Conservation (phyloP, 2,888 invertebrate species). For the Tortrix viridana region DNA sequence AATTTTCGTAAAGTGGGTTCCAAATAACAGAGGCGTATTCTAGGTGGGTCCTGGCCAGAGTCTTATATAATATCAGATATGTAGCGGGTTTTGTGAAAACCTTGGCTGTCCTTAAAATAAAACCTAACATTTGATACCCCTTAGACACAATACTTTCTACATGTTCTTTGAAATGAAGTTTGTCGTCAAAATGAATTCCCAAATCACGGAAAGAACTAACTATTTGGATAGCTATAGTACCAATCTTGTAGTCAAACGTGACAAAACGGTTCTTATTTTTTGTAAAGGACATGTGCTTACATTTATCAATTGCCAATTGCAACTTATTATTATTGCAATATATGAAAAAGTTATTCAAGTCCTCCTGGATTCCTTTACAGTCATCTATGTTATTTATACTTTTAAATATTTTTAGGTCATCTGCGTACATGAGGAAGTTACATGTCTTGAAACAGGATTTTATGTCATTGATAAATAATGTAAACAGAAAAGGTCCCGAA, state of each 20-base stretch:
- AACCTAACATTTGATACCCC: no score
- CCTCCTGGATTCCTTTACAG: neutral
- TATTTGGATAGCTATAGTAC: neutral
- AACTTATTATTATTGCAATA: constrained; percentile 15
- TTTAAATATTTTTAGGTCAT: constrained; percentile 23
- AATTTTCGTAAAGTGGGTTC: neutral
- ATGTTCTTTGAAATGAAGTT: no score
- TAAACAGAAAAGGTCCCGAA: constrained; percentile 16
- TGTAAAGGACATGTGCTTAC: constrained; percentile 17
- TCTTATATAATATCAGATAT: no score
- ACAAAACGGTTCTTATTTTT: constrained; percentile 1
- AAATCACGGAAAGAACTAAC: neutral
- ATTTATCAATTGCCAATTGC: constrained; percentile 16
- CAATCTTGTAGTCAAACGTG: neutral
- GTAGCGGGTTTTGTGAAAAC: no score
- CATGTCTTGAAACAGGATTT: constrained; percentile 5
- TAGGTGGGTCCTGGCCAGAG: no score
- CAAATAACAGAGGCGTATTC: no score
- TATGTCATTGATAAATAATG: neutral
- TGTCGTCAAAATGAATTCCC: no score
- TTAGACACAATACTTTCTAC: no score
- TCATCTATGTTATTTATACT: neutral
- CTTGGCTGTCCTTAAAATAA: no score
- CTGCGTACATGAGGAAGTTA: constrained; percentile 14
- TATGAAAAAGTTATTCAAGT: neutral